phyloP scores from a whole-genome alignment of 2,113 vertebrate species.

The Microcebus lehilahytsara region DNA sequence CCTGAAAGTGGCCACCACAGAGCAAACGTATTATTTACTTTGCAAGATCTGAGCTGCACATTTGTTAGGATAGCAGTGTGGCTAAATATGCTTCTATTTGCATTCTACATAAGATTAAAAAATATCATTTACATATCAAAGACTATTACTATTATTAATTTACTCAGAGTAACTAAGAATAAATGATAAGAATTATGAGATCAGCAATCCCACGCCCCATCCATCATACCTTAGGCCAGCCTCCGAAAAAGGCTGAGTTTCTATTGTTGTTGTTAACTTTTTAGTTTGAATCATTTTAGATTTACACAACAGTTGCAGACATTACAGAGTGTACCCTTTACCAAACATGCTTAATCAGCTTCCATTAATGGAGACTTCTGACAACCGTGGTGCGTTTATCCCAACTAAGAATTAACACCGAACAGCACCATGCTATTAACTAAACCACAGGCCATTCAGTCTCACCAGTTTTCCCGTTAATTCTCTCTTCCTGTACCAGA shows the following conservation, averaged over 20 bases:
- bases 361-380: neutral
- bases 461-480: neutral
- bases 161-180: neutral
- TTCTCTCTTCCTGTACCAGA: neutral
- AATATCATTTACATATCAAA: too few relatives aligned
- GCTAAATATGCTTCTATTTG: neutral
- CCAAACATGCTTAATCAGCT: accelerated
- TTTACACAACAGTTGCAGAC: neutral
- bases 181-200: too few relatives aligned
- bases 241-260: too few relatives aligned
- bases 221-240: neutral
- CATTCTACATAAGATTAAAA: neutral
- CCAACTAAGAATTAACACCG: neutral
- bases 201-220: accelerated
- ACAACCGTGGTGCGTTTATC: accelerated
- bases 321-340: neutral
- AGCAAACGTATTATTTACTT: neutral
- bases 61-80: neutral
- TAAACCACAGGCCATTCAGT: accelerated
- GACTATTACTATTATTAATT: too few relatives aligned
- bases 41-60: too few relatives aligned
- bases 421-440: accelerated
- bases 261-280: too few relatives aligned
- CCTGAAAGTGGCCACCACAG: neutral
- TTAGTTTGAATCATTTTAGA: neutral